Evolutionary conservation across 2,113 vertebrate species (phyloP).

Genomic region (Steatornis caripensis): DNA sequence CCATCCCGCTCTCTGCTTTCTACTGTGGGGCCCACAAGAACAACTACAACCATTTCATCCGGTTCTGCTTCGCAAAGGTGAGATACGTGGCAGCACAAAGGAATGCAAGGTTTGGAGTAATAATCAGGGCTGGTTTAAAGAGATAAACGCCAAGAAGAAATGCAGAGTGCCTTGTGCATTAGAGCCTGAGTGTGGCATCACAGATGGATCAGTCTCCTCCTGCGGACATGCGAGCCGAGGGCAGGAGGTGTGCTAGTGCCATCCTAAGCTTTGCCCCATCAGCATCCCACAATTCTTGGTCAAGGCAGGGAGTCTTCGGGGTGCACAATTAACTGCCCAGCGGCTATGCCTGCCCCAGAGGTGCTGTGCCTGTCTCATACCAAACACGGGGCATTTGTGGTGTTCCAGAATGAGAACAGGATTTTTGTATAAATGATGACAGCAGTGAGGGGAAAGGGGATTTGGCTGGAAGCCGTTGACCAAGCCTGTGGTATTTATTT

Average conservation of each 20-base stretch:
- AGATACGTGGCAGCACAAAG: background rate
- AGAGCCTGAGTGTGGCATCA: background rate
- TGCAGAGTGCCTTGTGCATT: background rate
- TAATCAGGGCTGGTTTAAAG: background rate
- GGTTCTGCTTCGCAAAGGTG: slow-evolving; percentile 97
- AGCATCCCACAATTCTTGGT: background rate
- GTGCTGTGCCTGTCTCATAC: background rate
- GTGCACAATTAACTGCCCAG: background rate
- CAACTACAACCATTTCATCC: slow-evolving; percentile 82
- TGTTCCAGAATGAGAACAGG: background rate
- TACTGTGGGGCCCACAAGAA: slow-evolving; percentile 78
- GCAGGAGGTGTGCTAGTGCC: background rate
- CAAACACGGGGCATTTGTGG: fast-evolving
- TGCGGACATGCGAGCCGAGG: fast-evolving
- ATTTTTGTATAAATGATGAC: background rate
- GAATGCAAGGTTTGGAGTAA: background rate
- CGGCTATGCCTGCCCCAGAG: background rate
- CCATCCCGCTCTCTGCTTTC: slow-evolving; percentile 88
- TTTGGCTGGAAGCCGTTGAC: background rate
- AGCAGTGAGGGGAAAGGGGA: background rate
- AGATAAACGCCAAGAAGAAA: background rate
- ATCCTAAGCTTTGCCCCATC: background rate
- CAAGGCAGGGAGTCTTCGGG: background rate
- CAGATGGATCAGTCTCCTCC: background rate
- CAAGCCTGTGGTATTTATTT: background rate